These are phyloP conservation scores for Leucophenga varia DNA, from an alignment of 1,140 invertebrate species.

Conservation along the genomic window DNA sequence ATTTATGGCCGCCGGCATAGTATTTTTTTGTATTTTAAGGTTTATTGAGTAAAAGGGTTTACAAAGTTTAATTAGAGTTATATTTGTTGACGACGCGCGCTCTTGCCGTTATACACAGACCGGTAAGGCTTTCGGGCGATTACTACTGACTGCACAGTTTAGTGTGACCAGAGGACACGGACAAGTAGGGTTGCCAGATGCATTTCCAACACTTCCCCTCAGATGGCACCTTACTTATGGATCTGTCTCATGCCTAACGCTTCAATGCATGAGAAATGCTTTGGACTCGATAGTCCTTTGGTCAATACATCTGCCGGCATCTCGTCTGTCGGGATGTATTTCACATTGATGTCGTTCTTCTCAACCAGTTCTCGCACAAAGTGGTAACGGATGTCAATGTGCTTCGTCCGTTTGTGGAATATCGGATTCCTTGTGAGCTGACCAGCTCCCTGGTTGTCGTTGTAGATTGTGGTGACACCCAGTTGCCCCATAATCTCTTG, in stretches of 20 bases:
- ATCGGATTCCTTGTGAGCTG: constrained; percentile 31
- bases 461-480: constrained; percentile 39
- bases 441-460: constrained; percentile 37
- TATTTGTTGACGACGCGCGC: too few relatives aligned
- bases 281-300: constrained; percentile 11
- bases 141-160: too few relatives aligned
- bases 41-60: too few relatives aligned
- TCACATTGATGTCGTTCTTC: constrained; percentile 17
- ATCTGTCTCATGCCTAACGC: not conserved
- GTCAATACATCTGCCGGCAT: constrained; percentile 40
- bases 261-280: constrained; percentile 6
- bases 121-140: too few relatives aligned
- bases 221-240: not conserved
- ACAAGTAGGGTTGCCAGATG: constrained; percentile 44
- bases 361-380: constrained; percentile 30
- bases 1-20: too few relatives aligned
- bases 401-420: constrained; percentile 39
- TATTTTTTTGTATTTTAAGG: too few relatives aligned
- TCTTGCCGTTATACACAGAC: too few relatives aligned
- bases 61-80: too few relatives aligned
- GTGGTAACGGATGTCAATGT: constrained; percentile 45
- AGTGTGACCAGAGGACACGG: too few relatives aligned
- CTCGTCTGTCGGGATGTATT: constrained; percentile 23
- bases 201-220: constrained; percentile 4
- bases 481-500: constrained; percentile 21